Evolutionary conservation across 2,888 invertebrate genomes (phyloP).

Genomic region (Chaetogeoica ovagalla): DNA sequence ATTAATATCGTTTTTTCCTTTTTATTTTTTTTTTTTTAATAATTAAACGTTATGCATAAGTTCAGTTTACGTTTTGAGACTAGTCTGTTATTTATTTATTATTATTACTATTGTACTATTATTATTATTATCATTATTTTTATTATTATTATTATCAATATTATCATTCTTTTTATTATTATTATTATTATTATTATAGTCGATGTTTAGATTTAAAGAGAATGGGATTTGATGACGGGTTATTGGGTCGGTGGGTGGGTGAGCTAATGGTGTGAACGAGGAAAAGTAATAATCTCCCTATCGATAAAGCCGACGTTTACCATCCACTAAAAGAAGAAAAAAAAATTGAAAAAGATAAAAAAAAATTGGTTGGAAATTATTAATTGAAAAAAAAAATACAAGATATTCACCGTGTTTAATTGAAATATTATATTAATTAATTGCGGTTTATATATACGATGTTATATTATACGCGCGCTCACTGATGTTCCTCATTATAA

Average conservation of each 20-base stretch:
- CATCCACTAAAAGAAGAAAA: background rate
- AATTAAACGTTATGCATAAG: constrained; percentile 32
- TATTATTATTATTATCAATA: too few relatives aligned
- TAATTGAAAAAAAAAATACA: background rate
- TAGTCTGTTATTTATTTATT: constrained; percentile 52
- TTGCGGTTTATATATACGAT: background rate
- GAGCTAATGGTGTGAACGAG: too few relatives aligned
- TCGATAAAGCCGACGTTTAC: background rate
- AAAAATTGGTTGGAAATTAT: background rate
- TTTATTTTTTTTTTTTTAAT: constrained; percentile 3
- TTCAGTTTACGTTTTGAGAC: constrained; percentile 49
- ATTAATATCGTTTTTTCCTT: constrained; percentile 21
- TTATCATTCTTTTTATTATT: too few relatives aligned
- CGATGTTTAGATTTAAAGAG: too few relatives aligned
- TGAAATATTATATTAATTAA: constrained; percentile 1
- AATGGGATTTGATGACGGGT: too few relatives aligned
- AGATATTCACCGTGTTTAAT: background rate
- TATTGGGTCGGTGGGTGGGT: too few relatives aligned
- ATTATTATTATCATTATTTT: too few relatives aligned
- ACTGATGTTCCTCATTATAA: constrained; percentile 50
- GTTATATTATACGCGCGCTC: constrained; percentile 30
- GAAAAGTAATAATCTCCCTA: too few relatives aligned
- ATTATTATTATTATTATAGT: too few relatives aligned
- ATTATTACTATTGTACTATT: constrained; percentile 6
- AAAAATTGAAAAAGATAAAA: constrained; percentile 3